Evolutionary conservation across 2,797 vertebrate genomes (phyloP).

Genomic region (Rhinella marina): DNA sequence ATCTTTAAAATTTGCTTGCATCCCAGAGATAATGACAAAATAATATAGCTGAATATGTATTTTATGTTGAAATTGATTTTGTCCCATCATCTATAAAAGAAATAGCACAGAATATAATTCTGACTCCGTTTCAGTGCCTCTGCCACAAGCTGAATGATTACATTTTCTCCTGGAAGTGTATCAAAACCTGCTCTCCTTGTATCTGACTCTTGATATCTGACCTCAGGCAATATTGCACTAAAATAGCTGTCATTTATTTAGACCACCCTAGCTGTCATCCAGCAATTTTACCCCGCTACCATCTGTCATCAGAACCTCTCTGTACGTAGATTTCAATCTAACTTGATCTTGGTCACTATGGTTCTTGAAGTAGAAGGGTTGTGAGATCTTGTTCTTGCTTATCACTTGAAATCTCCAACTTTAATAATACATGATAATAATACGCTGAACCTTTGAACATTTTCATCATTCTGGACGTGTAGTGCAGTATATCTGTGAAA

Average conservation of each 20-base stretch:
- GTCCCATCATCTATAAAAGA: background rate
- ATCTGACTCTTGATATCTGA: constrained; percentile 31
- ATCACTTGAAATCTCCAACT: background rate
- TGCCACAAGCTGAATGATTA: constrained; percentile 19
- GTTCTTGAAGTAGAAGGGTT: background rate
- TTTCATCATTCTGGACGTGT: background rate
- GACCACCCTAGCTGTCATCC: constrained; percentile 33
- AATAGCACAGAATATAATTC: constrained; percentile 10
- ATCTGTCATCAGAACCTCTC: constrained; percentile 38
- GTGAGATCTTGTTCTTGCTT: background rate
- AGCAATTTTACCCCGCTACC: constrained; percentile 33
- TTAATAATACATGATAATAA: constrained; percentile 21
- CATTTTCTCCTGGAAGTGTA: constrained; percentile 23
- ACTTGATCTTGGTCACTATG: constrained; percentile 8
- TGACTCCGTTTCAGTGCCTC: background rate
- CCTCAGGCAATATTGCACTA: constrained; percentile 39
- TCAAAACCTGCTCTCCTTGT: constrained; percentile 30
- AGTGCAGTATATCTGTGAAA: background rate
- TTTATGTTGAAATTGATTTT: constrained; percentile 20
- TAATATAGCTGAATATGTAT: constrained; percentile 5
- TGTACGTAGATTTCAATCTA: constrained; percentile 7
- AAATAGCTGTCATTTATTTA: constrained; percentile 55
- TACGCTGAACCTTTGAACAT: background rate
- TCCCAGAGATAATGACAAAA: background rate
- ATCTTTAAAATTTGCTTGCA: background rate